These are phyloP conservation scores for Boulengeromyrus knoepffleri DNA, from an alignment of 2,113 vertebrate genomes.

Conservation along the genomic window DNA sequence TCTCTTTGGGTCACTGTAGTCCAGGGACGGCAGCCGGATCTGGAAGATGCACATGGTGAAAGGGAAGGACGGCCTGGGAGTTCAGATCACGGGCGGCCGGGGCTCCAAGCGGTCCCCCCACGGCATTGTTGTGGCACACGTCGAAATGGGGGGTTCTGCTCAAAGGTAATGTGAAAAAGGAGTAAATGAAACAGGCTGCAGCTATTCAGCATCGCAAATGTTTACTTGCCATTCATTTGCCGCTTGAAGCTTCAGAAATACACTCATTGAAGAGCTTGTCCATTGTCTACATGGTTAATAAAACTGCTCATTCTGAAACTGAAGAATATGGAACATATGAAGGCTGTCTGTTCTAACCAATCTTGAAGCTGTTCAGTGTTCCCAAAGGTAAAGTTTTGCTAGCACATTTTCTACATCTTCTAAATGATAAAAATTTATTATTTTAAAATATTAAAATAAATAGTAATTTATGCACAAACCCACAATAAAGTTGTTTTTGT, in stretches of 20 bases:
- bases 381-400: neutral
- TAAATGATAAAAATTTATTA: neutral
- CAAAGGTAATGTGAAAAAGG: conserved; percentile 70
- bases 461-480: neutral
- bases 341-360: neutral
- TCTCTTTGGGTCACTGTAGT: conserved; percentile 64
- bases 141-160: conserved; percentile 83
- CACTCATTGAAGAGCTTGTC: neutral
- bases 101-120: conserved; percentile 87
- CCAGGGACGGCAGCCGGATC: conserved; percentile 74
- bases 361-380: neutral
- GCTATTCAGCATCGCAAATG: neutral
- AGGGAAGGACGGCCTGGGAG: conserved; percentile 79
- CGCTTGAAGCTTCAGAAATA: neutral
- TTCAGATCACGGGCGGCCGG: conserved; percentile 90
- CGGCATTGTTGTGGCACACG: conserved; percentile 81
- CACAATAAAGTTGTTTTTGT: neutral
- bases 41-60: conserved; percentile 98
- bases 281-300: neutral
- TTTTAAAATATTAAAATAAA: neutral
- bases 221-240: neutral
- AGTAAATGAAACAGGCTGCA: neutral
- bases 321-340: neutral
- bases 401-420: neutral
- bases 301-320: neutral